Evolutionary conservation across 2,888 invertebrate species (phyloP).

Genomic region (Tryphoninae sp.): DNA sequence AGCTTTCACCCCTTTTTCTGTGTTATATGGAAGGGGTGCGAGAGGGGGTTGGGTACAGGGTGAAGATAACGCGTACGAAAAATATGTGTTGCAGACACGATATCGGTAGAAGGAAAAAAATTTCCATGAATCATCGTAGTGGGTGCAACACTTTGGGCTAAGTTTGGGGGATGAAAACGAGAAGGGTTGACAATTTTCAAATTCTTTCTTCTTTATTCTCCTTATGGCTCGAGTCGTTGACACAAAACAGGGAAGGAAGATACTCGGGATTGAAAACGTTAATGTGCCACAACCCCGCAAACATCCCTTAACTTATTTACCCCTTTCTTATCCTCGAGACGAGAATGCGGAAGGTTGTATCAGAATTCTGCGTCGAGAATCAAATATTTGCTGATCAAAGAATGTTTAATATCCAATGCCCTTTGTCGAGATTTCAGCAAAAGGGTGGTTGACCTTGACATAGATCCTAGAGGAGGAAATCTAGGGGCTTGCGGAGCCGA

Average conservation of each 20-base stretch:
- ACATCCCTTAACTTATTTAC: constrained; percentile 25
- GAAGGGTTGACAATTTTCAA: constrained; percentile 1
- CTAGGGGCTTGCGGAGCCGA: too few relatives aligned
- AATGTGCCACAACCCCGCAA: background rate
- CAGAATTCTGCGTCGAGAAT: background rate
- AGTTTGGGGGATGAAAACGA: background rate
- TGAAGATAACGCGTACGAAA: constrained; percentile 4
- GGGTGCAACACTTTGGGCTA: background rate
- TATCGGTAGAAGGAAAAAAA: background rate
- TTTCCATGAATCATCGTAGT: constrained; percentile 33
- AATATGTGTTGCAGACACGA: background rate
- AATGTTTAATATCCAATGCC: background rate
- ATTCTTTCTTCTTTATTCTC: too few relatives aligned
- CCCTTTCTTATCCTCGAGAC: background rate
- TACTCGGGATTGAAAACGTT: background rate
- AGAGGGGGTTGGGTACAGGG: background rate
- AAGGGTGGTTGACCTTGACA: too few relatives aligned
- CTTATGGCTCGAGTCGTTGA: too few relatives aligned
- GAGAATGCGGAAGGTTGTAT: background rate
- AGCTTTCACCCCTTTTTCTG: background rate
- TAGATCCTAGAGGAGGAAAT: too few relatives aligned
- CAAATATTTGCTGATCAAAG: background rate
- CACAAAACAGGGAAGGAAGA: too few relatives aligned
- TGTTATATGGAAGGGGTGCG: background rate
- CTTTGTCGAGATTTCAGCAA: too few relatives aligned